phyloP scores from a whole-genome alignment of 2,113 vertebrate genomes.

The Pelobates fuscus region DNA sequence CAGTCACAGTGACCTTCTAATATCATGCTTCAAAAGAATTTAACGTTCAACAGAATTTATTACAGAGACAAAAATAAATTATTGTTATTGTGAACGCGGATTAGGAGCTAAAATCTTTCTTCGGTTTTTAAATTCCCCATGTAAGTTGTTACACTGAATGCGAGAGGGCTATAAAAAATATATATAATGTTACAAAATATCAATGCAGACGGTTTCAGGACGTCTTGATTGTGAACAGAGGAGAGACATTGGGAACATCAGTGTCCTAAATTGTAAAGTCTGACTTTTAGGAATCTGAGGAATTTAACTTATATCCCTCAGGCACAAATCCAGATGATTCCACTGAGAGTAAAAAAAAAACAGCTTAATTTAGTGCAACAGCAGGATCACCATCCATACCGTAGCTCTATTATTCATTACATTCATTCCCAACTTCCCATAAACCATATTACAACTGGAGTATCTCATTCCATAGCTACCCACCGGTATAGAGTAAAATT shows the following conservation, averaged over 20 bases:
- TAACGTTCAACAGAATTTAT: too few relatives aligned
- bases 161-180: background rate
- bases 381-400: constrained; percentile 1
- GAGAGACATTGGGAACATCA: background rate
- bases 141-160: too few relatives aligned
- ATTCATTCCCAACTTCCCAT: background rate
- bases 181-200: background rate
- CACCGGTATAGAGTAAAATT: too few relatives aligned
- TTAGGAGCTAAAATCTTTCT: background rate
- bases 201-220: background rate
- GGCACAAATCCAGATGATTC: background rate
- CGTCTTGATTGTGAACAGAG: background rate
- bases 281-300: background rate
- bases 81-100: too few relatives aligned
- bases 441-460: background rate
- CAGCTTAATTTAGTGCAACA: background rate
- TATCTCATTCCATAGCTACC: background rate
- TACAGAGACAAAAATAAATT: too few relatives aligned
- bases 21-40: too few relatives aligned
- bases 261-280: background rate
- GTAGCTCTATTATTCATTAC: background rate
- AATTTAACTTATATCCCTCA: background rate
- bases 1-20: too few relatives aligned
- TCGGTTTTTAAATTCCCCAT: background rate
- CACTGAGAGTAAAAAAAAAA: background rate